A percentile compares a stretch with the other conserved stretches of the same genome.
phyloP scores from a whole-genome alignment of 2,888 invertebrate species.

The Protodeltote pygarga region DNA sequence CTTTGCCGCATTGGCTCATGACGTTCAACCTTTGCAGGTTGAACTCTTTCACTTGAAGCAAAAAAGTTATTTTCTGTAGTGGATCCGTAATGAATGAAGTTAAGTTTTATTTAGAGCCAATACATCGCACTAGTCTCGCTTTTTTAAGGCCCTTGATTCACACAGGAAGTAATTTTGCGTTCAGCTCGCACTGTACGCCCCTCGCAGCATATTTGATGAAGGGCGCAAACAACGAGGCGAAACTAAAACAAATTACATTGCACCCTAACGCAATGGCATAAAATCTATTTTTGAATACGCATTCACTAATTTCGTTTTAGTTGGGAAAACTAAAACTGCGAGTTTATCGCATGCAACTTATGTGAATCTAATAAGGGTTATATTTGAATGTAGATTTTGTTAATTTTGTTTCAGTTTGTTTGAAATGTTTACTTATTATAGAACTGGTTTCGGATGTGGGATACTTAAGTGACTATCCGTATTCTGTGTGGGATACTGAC shows the following conservation, averaged over 20 bases:
- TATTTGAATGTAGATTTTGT: slow-evolving; percentile 26
- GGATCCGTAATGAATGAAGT: slow-evolving; percentile 4
- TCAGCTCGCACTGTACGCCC: slow-evolving; percentile 39
- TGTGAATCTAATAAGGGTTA: slow-evolving; percentile 20
- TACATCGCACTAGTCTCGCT: slow-evolving; percentile 20
- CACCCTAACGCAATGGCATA: slow-evolving; percentile 24
- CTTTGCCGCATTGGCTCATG: too few species aligned
- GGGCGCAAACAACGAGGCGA: slow-evolving; percentile 57
- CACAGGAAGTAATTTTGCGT: slow-evolving; percentile 56
- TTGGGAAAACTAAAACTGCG: slow-evolving; percentile 38
- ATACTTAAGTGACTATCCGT: too few species aligned
- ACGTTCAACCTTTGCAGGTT: too few species aligned
- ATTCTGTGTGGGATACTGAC: slow-evolving; percentile 35
- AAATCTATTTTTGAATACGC: slow-evolving; percentile 29
- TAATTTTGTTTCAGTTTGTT: slow-evolving; percentile 31
- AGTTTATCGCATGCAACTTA: slow-evolving; percentile 21
- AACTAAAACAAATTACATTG: slow-evolving; percentile 41
- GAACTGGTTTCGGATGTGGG: slow-evolving; percentile 19
- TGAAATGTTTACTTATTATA: slow-evolving; percentile 27
- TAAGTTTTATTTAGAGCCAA: slow-evolving; percentile 6
- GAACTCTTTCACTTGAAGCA: too few species aligned
- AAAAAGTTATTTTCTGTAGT: too few species aligned
- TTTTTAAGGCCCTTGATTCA: slow-evolving; percentile 37
- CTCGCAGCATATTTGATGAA: slow-evolving; percentile 64
- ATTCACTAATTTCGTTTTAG: slow-evolving; percentile 18